Evolutionary conservation across 1,140 invertebrate species (phyloP).

Genomic region (Saxidomus purpurata): DNA sequence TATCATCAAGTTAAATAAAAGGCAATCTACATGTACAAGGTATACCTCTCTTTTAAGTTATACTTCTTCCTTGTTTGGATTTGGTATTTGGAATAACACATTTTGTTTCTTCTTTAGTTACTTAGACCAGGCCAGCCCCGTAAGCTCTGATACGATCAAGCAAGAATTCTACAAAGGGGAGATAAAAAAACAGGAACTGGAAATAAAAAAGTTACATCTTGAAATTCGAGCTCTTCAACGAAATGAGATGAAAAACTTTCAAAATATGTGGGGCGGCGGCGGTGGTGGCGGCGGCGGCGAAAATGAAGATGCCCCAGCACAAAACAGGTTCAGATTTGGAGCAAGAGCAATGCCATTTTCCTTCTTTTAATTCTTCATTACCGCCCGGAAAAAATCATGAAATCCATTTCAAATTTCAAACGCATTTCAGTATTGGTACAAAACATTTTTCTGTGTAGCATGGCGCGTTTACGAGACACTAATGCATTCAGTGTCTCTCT

Average conservation of each 20-base stretch:
- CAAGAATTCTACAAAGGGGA: not conserved
- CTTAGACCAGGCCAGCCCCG: not conserved
- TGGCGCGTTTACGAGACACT: no score
- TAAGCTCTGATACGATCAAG: not conserved
- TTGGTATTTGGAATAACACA: not conserved
- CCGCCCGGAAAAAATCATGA: no score
- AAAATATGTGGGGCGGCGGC: not conserved
- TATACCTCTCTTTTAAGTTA: no score
- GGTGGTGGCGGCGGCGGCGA: not conserved
- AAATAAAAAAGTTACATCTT: constrained; percentile 5
- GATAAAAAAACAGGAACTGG: not conserved
- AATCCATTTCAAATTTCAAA: no score
- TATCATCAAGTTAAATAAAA: no score
- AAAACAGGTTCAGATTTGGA: not conserved
- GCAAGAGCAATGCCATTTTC: not conserved
- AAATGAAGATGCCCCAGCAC: not conserved
- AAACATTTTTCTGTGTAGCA: no score
- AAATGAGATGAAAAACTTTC: not conserved
- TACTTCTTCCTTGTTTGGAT: not conserved
- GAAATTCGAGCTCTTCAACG: constrained; percentile 31
- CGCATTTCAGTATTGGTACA: no score
- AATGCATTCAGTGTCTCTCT: no score
- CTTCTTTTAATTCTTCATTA: not conserved
- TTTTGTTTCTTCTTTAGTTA: not conserved
- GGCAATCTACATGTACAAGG: no score